Evolutionary conservation across 30 jellyfish, hydroid and myxozoan genomes (phyloP), one percentile per base, ranked within the genome.

Genomic region (Mastigias papua): DNA sequence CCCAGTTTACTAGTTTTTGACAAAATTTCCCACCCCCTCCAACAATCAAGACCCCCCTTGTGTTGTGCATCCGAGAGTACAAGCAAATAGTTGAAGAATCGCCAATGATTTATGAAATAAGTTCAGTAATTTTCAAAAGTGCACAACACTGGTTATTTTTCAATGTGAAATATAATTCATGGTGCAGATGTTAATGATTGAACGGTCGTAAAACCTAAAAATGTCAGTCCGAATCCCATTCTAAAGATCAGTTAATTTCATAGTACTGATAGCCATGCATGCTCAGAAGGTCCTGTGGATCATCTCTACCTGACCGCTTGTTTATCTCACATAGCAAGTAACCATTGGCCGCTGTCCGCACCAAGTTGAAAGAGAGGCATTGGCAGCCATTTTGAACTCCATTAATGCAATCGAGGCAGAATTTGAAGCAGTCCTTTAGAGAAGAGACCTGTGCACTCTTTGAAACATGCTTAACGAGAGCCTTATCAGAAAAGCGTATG

Each of bases 221-320:
- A n/a, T n/a, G n/a, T n/a, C n/a, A n/a, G n/a, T n/a, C n/a, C n/a
- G n/a, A n/a, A n/a, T n/a, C 76, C 0, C 13, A 65, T 33, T 21
- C 33, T 6, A 27, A 60, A 5, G 72, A 19, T 65, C 46, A 65
- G 50, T 26, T 28, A 31, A 69, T 48, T 21, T 26, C 68, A 35
- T 72, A 72, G 83, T 34, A 72, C 35, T 72, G 83, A 49, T 7
- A 72, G 9, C 68, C 69, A 25, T 16, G 63, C 42, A 8, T 34
- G 7, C 22, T 15, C 1, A 72, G 46, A 4, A 72, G 17, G n/a
- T 72, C 83, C 7, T 4, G 9, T 15, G 83, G 71, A 28, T 16
- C 1, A 6, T 9, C 13, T n/a, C 37, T 15, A 21, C 26, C 0
- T 15, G 22, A 4, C 20, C 17, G 29, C 35, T 34, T 28, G 68